A percentile compares a stretch with the other conserved stretches of the same genome.
These are phyloP conservation scores for Pseudanteris insignis DNA, from an alignment of 2,888 invertebrate species.

Conservation along the genomic window DNA sequence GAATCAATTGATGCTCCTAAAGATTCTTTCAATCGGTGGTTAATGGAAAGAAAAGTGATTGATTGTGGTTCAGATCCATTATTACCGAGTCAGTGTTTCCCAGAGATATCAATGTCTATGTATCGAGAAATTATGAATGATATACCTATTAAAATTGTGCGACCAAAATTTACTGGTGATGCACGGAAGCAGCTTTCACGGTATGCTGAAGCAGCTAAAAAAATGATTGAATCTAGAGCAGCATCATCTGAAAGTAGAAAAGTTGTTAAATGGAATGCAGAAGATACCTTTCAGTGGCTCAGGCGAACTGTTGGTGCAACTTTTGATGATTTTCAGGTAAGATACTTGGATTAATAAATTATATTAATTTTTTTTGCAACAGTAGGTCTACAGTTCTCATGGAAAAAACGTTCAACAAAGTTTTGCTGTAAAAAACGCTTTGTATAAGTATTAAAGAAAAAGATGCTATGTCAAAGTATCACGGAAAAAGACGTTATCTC, in stretches of 20 bases:
- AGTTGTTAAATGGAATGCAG: constrained; percentile 98
- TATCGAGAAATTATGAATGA: constrained; percentile 98
- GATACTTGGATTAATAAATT: background rate
- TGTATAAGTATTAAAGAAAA: no score
- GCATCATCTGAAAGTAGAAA: constrained; percentile 94
- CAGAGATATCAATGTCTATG: constrained; percentile 94
- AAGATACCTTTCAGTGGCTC: constrained; percentile 96
- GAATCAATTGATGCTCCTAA: constrained; percentile 94
- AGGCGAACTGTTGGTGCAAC: constrained; percentile 92
- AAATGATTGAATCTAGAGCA: constrained; percentile 93
- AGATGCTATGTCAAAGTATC: no score
- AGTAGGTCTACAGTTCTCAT: no score
- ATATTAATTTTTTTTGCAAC: no score
- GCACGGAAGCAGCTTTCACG: constrained; percentile 92
- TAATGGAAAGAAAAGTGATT: constrained; percentile 91
- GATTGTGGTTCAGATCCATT: constrained; percentile 87
- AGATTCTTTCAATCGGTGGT: constrained; percentile 96
- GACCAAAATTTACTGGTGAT: constrained; percentile 95
- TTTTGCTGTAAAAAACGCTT: no score
- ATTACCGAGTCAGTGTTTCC: constrained; percentile 89
- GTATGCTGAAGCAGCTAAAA: constrained; percentile 96
- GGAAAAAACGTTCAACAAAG: no score
- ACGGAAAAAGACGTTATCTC: no score
- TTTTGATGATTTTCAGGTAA: constrained; percentile 88
- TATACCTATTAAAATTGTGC: constrained; percentile 94